Conservation (phyloP, 2,797 vertebrate species). For the Leucoraja ocellata region DNA sequence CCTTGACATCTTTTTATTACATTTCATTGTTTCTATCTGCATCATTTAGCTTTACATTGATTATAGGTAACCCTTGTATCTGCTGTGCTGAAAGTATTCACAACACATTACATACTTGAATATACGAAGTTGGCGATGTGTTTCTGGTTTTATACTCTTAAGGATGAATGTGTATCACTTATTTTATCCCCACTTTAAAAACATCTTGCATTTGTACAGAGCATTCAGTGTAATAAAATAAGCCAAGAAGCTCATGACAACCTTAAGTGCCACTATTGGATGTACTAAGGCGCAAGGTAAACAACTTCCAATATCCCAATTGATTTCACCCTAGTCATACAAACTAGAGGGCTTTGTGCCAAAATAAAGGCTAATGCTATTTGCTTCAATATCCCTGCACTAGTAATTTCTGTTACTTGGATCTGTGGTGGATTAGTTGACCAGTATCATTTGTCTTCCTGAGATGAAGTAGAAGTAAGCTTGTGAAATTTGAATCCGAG, state of each 20-base stretch:
- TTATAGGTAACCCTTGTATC: background rate
- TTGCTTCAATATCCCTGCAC: too few relatives aligned
- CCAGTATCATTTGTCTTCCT: too few relatives aligned
- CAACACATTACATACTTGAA: background rate
- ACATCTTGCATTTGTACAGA: background rate
- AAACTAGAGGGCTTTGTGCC: too few relatives aligned
- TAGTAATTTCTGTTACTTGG: background rate
- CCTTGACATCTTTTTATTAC: background rate
- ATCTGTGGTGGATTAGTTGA: background rate
- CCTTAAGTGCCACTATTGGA: background rate
- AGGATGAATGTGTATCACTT: background rate
- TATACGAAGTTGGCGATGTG: background rate
- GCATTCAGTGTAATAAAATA: background rate
- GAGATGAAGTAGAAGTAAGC: background rate
- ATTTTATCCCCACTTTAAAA: background rate
- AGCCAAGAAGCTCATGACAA: background rate
- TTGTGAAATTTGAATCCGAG: background rate
- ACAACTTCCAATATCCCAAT: background rate
- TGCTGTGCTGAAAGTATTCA: background rate
- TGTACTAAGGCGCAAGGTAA: background rate
- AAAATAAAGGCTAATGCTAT: too few relatives aligned
- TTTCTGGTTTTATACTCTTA: background rate
- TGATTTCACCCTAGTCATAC: too few relatives aligned
- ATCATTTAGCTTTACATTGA: background rate
- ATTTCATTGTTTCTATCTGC: background rate